These are phyloP conservation scores for Drosophila asahinai DNA, from an alignment of 1,140 invertebrate species.

Conservation along the genomic window DNA sequence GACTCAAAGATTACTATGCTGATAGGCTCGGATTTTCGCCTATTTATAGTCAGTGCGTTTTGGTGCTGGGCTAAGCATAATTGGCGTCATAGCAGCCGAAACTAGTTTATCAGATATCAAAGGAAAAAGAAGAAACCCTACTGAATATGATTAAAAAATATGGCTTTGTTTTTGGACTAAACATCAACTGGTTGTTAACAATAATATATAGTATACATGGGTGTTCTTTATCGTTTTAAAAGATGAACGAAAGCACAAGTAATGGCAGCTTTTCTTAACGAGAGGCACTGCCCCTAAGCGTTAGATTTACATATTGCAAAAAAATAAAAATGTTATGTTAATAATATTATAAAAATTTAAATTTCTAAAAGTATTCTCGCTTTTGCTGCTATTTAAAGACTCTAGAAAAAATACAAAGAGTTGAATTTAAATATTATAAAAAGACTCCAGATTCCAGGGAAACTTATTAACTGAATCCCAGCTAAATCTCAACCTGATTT, in stretches of 20 bases:
- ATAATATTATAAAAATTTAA: too few species aligned
- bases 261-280: too few species aligned
- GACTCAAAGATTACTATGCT: constrained; percentile 31
- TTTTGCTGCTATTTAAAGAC: not conserved
- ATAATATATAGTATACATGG: not conserved
- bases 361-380: not conserved
- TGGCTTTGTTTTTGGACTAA: not conserved
- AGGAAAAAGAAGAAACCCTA: not conserved
- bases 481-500: too few species aligned
- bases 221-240: not conserved
- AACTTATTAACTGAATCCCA: too few species aligned
- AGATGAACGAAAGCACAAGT: not conserved
- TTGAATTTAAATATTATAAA: too few species aligned
- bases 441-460: too few species aligned
- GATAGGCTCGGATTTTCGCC: too few species aligned
- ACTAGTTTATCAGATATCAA: constrained; percentile 1
- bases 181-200: not conserved
- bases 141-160: not conserved
- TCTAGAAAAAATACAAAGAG: too few species aligned
- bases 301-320: not conserved
- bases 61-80: constrained; percentile 1
- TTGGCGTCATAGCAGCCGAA: not conserved
- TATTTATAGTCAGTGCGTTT: constrained; percentile 5
- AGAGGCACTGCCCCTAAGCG: too few species aligned
- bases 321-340: too few species aligned